These are phyloP conservation scores for Sceliomorpha sp. DNA, from an alignment of 2,888 invertebrate species.

Conservation along the genomic window DNA sequence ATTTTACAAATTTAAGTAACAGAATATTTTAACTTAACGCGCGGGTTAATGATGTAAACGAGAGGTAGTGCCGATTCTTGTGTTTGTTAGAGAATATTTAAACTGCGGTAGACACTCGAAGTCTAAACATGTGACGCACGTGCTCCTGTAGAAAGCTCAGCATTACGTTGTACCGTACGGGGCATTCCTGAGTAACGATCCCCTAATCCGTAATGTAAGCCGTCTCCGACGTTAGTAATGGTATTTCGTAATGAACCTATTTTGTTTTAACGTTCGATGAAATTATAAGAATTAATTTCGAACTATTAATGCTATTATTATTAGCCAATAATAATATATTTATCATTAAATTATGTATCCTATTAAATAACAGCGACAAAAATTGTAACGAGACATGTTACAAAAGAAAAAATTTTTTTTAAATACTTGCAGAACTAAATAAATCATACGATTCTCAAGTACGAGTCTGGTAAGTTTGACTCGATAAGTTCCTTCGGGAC, in stretches of 20 bases:
- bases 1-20: too few species aligned
- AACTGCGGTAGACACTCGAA: conserved; percentile 49
- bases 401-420: too few species aligned
- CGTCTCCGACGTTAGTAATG: not conserved
- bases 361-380: too few species aligned
- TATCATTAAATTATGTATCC: too few species aligned
- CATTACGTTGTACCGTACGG: conserved; percentile 7
- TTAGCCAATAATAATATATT: too few species aligned
- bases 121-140: conserved; percentile 57
- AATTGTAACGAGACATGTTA: too few species aligned
- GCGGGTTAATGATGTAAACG: too few species aligned
- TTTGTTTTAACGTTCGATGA: not conserved
- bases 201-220: conserved; percentile 28
- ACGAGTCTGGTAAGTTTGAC: conserved; percentile 44
- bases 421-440: conserved; percentile 6
- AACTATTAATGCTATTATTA: too few species aligned
- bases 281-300: not conserved
- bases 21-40: too few species aligned
- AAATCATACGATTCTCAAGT: conserved; percentile 12
- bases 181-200: conserved; percentile 46
- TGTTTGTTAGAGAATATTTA: conserved; percentile 50
- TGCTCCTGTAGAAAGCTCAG: conserved; percentile 43
- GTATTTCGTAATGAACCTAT: not conserved
- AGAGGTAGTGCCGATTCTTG: too few species aligned
- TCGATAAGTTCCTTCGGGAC: conserved; percentile 63